These are phyloP conservation scores for Nylanderia fulva DNA, from an alignment of 1,140 invertebrate genomes.

Conservation along the genomic window DNA sequence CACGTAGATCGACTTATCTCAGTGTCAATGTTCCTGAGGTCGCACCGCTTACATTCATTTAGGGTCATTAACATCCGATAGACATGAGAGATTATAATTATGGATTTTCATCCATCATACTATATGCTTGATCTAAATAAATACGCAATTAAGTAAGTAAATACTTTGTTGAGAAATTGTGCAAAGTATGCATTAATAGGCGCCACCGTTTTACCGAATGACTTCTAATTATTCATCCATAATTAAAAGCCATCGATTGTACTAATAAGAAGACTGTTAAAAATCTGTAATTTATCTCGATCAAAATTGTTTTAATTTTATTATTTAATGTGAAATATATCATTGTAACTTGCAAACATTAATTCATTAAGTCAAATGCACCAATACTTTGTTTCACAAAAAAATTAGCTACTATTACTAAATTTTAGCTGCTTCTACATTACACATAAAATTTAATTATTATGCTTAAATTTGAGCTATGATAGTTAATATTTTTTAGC, in stretches of 20 bases:
- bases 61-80: constrained; percentile 85
- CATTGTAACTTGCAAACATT: not conserved
- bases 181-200: not conserved
- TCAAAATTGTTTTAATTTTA: not conserved
- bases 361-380: not conserved
- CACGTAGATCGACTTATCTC: constrained; percentile 80
- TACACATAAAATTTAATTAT: no score
- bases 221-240: not conserved
- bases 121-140: constrained; percentile 36
- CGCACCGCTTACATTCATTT: constrained; percentile 84
- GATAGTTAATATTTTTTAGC: no score
- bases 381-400: no score
- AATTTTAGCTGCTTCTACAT: no score
- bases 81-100: constrained; percentile 75
- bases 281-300: not conserved
- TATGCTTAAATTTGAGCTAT: no score
- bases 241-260: constrained; percentile 6
- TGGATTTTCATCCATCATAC: constrained; percentile 17
- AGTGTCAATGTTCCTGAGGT: constrained; percentile 82
- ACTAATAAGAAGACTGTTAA: not conserved
- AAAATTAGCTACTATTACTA: no score
- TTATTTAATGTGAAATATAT: not conserved
- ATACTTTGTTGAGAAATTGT: constrained; percentile 49
- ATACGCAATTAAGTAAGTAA: no score
- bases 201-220: constrained; percentile 36